Evolutionary conservation across 1,140 invertebrate genomes (phyloP), one percentile per base, ranked within the genome.

Genomic region (Helicoverpa zea): DNA sequence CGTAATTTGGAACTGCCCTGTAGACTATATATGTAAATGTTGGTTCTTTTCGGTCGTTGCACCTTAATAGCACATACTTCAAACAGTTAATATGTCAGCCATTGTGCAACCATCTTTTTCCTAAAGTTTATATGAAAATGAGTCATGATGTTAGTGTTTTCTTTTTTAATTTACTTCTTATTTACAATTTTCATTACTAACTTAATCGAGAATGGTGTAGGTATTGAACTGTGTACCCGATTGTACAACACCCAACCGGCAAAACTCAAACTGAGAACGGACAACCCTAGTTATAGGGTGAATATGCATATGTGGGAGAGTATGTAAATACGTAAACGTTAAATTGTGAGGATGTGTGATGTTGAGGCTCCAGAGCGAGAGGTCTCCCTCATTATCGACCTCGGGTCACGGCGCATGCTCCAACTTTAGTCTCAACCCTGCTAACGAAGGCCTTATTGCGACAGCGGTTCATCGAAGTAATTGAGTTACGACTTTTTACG

Each of bases 401-500:
- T 92, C 86, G 80, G 93, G 91, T 92, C 92, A 92, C 88, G 86
- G 94, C 94, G 94, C 94, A 95, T 95, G 94, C 94, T 92, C 92
- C 91, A 88, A 91, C 82, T 88, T 81, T 79, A 84, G 79, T 88
- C 82, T 84, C 81, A 84, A 83, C 83, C 81, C 81, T 81, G 85
- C 88, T 94, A 94, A 93, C 93, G 92, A 94, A 92, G 86, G 90
- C 91, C 92, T 93, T 92, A 93, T 92, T 90, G 92, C 91, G 91
- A 93, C 91, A 92, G 90, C 86, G 91, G 91, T 92, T 92, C 92
- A 93, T 93, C 92, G 86, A 80, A 85, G 90, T 95, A 95, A 95
- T 95, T 95, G 92, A 95, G 92, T 95, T 95, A 95, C 94, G 91
- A 95, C 90, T 94, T 95, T 94, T 93, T 93, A 93, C 91, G 92